Base-by-base conservation (phyloP, 2,888 invertebrate genomes). In the Lottia scabra region DNA sequence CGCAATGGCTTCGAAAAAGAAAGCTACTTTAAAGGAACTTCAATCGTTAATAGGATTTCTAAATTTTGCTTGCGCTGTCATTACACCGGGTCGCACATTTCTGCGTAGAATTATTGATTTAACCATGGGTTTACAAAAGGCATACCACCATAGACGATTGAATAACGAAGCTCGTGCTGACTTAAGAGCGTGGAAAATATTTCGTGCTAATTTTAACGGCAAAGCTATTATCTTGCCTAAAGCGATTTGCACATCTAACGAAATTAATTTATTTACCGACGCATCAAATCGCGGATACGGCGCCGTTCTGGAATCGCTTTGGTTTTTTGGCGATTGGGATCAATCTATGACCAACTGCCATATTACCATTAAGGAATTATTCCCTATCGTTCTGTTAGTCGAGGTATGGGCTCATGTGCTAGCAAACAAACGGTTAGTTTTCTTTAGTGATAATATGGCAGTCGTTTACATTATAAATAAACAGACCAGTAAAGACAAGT, bases 21-120 rank as follows among this genome's bases (percentile, higher is more conserved):
- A 46, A 46, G 46, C 46, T 3, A 72, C 27, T 10, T 56, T 75
- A 19, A 27, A 26, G n/a, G 65, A 71, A 19, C 27, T 75, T 15
- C 75, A 75, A 45, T 72, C 71, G 8, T 8, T 74, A 4, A 72
- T 72, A 27, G 75, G 75, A 15, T 27, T 56, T 15, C 67, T 75
- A 10, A 72, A 69, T 38, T 72, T 72, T 72, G 66, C 67, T 43
- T 75, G 72, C 45, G 3, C 15, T 19, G 75, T 65, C 26, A 67
- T 75, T 13, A 30, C 48, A 12, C 75, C 72, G 5, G 72, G 75
- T n/a, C 27, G 75, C 5, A 26, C 67, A 27, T 75, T 73, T 65
- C 27, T 69, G 5, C 67, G 70, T 3, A 44, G 75, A 8, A 48
- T 75, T 1, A 72, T 72, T 16, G 66, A 75, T 63, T 15, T 68